Conservation (phyloP, 2,797 vertebrate genomes). For the Poecilia picta region DNA sequence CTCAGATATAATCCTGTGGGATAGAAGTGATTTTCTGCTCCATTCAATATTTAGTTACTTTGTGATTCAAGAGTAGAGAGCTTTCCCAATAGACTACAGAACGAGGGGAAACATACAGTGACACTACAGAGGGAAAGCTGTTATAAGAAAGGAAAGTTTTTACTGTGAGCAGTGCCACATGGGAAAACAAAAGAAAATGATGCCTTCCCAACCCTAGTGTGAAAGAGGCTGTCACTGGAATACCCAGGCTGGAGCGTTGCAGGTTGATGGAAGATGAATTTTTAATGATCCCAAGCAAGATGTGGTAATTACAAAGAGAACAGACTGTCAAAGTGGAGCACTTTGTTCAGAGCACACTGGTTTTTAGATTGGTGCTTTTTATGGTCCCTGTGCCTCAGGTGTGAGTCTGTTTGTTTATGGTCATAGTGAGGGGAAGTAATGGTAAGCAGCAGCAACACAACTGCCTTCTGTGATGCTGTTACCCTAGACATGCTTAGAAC, state of each 20-base stretch:
- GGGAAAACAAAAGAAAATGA: constrained; percentile 29
- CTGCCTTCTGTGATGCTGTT: constrained; percentile 32
- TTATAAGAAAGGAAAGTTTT: constrained; percentile 26
- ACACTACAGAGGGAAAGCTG: constrained; percentile 9
- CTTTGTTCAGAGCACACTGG: constrained; percentile 63
- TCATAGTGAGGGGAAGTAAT: constrained; percentile 42
- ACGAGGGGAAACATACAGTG: background rate
- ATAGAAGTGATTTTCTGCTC: constrained; percentile 47
- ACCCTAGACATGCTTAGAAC: constrained; percentile 32
- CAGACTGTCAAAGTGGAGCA: constrained; percentile 66
- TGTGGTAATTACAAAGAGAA: constrained; percentile 77
- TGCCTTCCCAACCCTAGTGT: constrained; percentile 36
- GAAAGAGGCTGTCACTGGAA: constrained; percentile 47
- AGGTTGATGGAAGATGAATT: constrained; percentile 71
- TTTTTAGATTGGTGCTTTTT: constrained; percentile 64
- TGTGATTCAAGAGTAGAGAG: constrained; percentile 37
- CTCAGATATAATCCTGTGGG: constrained; percentile 66
- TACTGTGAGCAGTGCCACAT: constrained; percentile 22
- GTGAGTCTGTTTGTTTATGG: constrained; percentile 61
- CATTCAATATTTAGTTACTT: constrained; percentile 44
- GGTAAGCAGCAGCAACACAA: constrained; percentile 38
- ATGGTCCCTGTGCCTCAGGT: constrained; percentile 66
- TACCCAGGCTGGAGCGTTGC: constrained; percentile 56
- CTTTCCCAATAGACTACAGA: constrained; percentile 3
- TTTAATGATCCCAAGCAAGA: constrained; percentile 74